Conservation (phyloP, 1,140 invertebrate genomes). For the Bombus superbus region DNA sequence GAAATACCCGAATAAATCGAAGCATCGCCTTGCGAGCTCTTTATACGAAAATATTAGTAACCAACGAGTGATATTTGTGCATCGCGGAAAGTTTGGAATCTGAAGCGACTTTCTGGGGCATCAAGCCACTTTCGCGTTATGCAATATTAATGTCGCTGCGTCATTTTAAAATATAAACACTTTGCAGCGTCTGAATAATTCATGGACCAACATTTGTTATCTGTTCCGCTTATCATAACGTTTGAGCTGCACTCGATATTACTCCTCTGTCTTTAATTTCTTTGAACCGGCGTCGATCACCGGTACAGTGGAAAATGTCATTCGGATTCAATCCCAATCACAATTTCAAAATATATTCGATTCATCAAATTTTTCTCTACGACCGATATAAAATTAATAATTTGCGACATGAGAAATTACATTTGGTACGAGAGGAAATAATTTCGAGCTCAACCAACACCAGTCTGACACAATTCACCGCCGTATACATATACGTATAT, state of each 20-base stretch:
- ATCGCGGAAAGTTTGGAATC: constrained; percentile 49
- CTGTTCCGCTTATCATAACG: constrained; percentile 40
- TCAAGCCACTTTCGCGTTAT: constrained; percentile 58
- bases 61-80: constrained; percentile 57
- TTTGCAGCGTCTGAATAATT: constrained; percentile 61
- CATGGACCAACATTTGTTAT: constrained; percentile 39
- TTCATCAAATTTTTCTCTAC: not conserved
- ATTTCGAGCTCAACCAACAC: no score
- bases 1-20: not conserved
- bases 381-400: not conserved
- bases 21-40: not conserved
- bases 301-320: not conserved
- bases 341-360: not conserved
- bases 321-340: no score
- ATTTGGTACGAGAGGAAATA: no score
- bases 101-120: constrained; percentile 45
- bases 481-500: no score
- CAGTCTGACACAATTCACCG: no score
- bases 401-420: no score
- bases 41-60: constrained; percentile 48
- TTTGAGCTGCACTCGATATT: constrained; percentile 4
- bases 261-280: not conserved
- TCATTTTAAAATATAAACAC: constrained; percentile 69
- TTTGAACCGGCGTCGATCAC: not conserved
- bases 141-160: constrained; percentile 63